Conservation (phyloP, 2,888 invertebrate genomes). For the Ochropacha duplaris region DNA sequence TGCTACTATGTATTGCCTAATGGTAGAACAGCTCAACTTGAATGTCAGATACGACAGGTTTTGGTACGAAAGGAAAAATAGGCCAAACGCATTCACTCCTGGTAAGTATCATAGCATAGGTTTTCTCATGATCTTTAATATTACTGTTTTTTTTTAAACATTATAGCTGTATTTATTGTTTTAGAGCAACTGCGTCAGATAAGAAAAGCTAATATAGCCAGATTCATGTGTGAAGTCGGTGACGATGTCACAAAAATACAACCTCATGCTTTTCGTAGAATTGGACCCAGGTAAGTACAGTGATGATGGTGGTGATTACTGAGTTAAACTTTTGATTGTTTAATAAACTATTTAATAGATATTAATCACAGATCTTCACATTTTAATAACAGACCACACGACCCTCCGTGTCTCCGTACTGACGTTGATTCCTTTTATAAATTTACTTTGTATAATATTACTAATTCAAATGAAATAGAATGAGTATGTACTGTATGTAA, state of each 20-base stretch:
- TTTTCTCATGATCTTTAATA: too few species aligned
- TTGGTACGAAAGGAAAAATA: conserved; percentile 81
- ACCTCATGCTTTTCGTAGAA: neutral
- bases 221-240: neutral
- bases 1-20: conserved; percentile 92
- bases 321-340: too few species aligned
- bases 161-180: neutral
- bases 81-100: conserved; percentile 48
- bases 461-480: too few species aligned
- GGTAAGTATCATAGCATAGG: conserved; percentile 36
- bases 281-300: neutral
- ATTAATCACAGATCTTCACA: too few species aligned
- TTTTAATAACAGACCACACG: too few species aligned
- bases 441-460: too few species aligned
- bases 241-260: neutral
- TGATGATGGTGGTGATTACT: too few species aligned
- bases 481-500: too few species aligned
- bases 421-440: too few species aligned
- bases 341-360: too few species aligned
- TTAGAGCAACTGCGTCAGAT: neutral
- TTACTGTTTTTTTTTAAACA: conserved; percentile 8
- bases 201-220: neutral
- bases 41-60: conserved; percentile 91
- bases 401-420: too few species aligned
- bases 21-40: conserved; percentile 91